Evolutionary conservation across 2,888 invertebrate species (phyloP).

Genomic region (Dicroscelio sp.): DNA sequence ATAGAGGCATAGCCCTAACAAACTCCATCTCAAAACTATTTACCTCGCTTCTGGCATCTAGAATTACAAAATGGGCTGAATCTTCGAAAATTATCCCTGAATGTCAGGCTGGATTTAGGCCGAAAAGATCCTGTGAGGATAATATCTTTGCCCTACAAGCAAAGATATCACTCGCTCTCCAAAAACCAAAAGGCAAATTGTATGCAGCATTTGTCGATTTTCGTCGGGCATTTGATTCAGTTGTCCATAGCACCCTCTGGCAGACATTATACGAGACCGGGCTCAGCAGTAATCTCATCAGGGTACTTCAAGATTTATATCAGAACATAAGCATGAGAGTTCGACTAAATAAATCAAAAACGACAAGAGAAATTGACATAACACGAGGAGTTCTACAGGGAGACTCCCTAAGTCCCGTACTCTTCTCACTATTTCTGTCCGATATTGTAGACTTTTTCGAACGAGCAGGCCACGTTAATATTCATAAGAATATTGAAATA

Average conservation of each 20-base stretch:
- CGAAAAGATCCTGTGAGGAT: background rate
- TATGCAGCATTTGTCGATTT: background rate
- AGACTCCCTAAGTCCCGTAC: constrained; percentile 61
- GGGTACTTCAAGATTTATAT: background rate
- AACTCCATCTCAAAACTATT: constrained; percentile 79
- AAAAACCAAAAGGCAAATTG: background rate
- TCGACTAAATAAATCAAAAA: no score
- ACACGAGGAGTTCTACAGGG: constrained; percentile 65
- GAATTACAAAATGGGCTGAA: constrained; percentile 11
- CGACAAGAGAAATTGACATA: background rate
- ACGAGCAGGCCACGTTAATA: constrained; percentile 11
- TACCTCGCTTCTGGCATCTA: constrained; percentile 24
- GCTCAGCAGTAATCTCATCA: background rate
- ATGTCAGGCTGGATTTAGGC: background rate
- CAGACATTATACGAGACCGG: background rate
- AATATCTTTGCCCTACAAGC: background rate
- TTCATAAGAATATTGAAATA: background rate
- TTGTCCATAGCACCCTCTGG: background rate
- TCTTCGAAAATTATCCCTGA: background rate
- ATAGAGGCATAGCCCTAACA: constrained; percentile 81
- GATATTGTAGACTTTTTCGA: constrained; percentile 61
- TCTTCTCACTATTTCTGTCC: constrained; percentile 57
- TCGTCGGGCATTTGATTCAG: constrained; percentile 12
- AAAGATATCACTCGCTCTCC: background rate
- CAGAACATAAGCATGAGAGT: background rate